Conservation (phyloP, 2,797 vertebrate species). For the Mormyrops boulengeri region DNA sequence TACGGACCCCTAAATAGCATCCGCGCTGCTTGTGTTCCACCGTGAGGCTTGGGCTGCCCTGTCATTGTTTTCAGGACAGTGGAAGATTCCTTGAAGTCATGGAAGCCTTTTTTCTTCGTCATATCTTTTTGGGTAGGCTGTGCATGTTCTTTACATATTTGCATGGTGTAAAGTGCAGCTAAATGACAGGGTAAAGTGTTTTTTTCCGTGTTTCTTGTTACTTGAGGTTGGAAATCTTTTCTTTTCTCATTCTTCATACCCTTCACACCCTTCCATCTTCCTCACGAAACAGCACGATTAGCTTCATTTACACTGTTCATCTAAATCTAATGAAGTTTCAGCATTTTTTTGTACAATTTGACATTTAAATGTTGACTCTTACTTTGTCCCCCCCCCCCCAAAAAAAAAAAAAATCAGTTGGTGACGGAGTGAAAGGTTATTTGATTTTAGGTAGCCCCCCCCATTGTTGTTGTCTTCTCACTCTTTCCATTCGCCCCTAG, state of each 20-base stretch:
- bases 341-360: background rate
- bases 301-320: background rate
- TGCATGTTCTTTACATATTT: background rate
- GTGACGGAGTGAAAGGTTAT: background rate
- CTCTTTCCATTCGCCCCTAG: background rate
- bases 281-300: background rate
- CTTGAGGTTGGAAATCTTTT: background rate
- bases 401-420: background rate
- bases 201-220: background rate
- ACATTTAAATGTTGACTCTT: background rate
- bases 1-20: background rate
- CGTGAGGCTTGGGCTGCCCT: background rate
- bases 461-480: background rate
- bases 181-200: background rate
- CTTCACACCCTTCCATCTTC: background rate
- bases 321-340: background rate
- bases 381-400: background rate
- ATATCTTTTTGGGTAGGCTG: background rate
- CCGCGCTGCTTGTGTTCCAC: background rate
- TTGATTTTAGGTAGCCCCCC: background rate
- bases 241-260: background rate
- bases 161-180: background rate
- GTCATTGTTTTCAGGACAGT: background rate
- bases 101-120: background rate
- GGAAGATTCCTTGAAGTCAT: conserved; percentile 13